These are phyloP conservation scores for Lycocerus yunnanus DNA, from an alignment of 2,888 invertebrate genomes.

Conservation along the genomic window DNA sequence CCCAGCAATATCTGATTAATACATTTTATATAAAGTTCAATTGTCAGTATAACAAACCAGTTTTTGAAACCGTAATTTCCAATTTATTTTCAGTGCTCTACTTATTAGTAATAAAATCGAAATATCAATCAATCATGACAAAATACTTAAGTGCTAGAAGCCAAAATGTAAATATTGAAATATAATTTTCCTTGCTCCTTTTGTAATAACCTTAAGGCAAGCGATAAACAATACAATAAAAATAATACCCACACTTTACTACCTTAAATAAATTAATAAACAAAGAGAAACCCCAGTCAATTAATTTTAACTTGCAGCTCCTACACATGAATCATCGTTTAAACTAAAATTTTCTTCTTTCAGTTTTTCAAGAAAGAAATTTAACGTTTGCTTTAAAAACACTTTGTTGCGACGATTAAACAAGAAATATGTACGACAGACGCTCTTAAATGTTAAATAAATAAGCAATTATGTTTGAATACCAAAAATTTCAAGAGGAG, in stretches of 20 bases:
- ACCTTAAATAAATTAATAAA: not conserved
- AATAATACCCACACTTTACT: not conserved
- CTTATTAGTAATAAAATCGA: not conserved
- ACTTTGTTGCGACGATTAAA: not conserved
- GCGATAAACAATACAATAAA: not conserved
- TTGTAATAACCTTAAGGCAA: not conserved
- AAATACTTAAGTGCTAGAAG: not conserved
- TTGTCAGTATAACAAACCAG: not conserved
- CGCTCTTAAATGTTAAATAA: not conserved
- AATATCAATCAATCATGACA: not conserved
- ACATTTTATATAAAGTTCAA: not conserved
- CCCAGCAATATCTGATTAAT: not conserved
- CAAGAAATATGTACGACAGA: not conserved
- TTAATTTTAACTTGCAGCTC: not conserved
- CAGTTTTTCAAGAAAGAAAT: not conserved
- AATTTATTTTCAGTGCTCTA: not conserved
- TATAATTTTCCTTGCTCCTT: not conserved
- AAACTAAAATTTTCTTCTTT: not conserved
- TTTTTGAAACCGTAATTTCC: not conserved
- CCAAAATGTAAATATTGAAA: not conserved
- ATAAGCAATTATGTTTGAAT: not conserved
- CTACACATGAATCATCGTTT: not conserved
- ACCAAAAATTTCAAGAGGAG: not conserved
- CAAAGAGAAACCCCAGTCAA: not conserved
- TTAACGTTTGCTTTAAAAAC: not conserved